Base-by-base conservation (phyloP, 2,113 vertebrate genomes). In the Actenoides lindsayi region DNA sequence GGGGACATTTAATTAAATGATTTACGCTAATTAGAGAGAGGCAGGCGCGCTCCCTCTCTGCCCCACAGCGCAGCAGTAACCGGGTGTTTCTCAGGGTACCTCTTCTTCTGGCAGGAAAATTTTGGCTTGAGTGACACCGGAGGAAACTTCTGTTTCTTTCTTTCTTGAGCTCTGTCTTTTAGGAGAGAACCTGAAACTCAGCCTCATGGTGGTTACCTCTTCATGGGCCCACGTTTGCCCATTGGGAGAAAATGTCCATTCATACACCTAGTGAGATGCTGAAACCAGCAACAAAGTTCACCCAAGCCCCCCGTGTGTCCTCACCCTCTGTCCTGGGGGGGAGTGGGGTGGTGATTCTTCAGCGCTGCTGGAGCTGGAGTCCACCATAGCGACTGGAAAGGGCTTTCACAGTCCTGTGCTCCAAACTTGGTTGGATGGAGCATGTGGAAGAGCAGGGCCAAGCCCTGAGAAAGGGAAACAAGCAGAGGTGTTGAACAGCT, bases 61-160 rank as follows among this genome's bases (percentile, higher is more conserved):
- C 56, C 62, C 81, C 19, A 18, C 67, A 28, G 42, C 42, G 15
- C 48, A 13, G 21, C 63, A 37, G 46, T 13, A 46, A 27, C 37
- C 0, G 5, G 13, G 56, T 10, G 21, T 27, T 65, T 53, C 50
- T 3, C 0, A 44, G 31, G 65, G 39, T 16, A 59, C 2, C 0
- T 18, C 21, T 13, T 21, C 39, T 44, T 65, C 17, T 83, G 7
- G 10, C 82, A 54, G 51, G 31, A 60, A 60, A 73, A 50, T 48
- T 30, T 44, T 20, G 41, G 28, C 31, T 87, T 48, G n/a, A 56
- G 31, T 62, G 31, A 59, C 62, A 62, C 30, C 0, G 1, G 31
- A 42, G 19, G 65, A n/a, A 73, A 30, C 16, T 30, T 13, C 3
- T 1, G 15, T 82, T 76, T 70, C 56, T 6, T 54, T n/a, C 44